A percentile compares a stretch with the other conserved stretches of the same genome.
Evolutionary conservation across 2,113 vertebrate species (phyloP).

Genomic region (Ploceus nigricollis): DNA sequence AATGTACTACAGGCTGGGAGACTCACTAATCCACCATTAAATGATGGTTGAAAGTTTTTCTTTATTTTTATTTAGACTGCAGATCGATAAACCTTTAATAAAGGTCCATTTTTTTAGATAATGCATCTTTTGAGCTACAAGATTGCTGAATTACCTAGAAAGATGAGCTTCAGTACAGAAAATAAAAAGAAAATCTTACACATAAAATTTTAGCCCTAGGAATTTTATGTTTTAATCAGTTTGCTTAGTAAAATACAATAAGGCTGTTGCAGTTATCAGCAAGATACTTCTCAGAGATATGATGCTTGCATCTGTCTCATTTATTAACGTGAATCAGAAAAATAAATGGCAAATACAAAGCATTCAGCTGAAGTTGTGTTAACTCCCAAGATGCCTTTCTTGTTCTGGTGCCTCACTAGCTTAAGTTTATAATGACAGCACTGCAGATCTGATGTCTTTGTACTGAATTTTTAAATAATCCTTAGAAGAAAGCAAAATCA

Average conservation of each 20-base stretch:
- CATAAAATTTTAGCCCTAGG: constrained; percentile 20
- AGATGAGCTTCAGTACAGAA: neutral
- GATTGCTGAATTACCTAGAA: constrained; percentile 6
- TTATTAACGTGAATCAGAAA: constrained; percentile 71
- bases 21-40: neutral
- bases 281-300: constrained; percentile 79
- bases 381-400: constrained; percentile 56
- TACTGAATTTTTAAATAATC: constrained; percentile 43
- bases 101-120: neutral
- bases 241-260: constrained; percentile 83
- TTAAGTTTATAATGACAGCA: constrained; percentile 47
- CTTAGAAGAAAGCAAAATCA: constrained; percentile 41
- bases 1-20: neutral
- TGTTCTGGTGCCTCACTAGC: constrained; percentile 42
- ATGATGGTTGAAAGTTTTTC: neutral
- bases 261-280: constrained; percentile 72
- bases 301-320: constrained; percentile 75
- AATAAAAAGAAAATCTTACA: neutral
- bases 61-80: neutral
- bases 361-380: constrained; percentile 42
- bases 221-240: constrained; percentile 71
- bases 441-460: constrained; percentile 34
- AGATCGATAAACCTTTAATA: constrained; percentile 44
- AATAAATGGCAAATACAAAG: constrained; percentile 62
- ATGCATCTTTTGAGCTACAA: neutral